These are phyloP conservation scores for Tachycineta bicolor DNA, from an alignment of 2,113 vertebrate species.

Conservation along the genomic window DNA sequence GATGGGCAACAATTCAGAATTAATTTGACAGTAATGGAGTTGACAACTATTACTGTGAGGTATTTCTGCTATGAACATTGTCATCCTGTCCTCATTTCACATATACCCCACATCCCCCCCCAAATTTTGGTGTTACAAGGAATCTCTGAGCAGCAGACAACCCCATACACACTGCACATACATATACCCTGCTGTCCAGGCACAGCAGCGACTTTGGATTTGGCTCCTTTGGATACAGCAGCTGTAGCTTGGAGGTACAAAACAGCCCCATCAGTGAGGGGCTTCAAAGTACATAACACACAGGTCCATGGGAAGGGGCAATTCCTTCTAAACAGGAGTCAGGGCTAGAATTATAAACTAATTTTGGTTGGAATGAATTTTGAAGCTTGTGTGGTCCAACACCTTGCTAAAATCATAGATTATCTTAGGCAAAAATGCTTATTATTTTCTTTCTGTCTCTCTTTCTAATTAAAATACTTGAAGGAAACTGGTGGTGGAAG, in stretches of 20 bases:
- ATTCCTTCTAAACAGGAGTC: not conserved
- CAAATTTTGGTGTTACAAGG: not conserved
- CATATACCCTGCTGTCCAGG: not conserved
- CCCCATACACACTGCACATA: no score
- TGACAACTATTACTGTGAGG: slow-evolving; percentile 33
- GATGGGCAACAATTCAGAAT: slow-evolving; percentile 14
- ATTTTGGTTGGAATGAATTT: not conserved
- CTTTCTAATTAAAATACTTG: not conserved
- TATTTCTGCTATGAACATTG: slow-evolving; percentile 27
- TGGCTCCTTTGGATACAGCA: not conserved
- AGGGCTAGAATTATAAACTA: not conserved
- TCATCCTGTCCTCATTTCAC: not conserved
- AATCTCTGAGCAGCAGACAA: not conserved
- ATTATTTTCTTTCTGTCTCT: not conserved
- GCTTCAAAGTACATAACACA: not conserved
- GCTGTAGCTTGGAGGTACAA: not conserved
- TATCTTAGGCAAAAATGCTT: not conserved
- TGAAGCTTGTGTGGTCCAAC: not conserved
- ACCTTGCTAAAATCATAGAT: not conserved
- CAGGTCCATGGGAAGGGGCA: not conserved
- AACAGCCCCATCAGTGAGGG: no score
- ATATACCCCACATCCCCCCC: not conserved
- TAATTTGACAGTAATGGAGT: slow-evolving; percentile 39
- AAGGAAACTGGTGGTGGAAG: not conserved
- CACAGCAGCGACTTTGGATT: not conserved